These are phyloP conservation scores for Caenorhabditis uteleia DNA, from an alignment of 2,888 invertebrate species.

Conservation along the genomic window DNA sequence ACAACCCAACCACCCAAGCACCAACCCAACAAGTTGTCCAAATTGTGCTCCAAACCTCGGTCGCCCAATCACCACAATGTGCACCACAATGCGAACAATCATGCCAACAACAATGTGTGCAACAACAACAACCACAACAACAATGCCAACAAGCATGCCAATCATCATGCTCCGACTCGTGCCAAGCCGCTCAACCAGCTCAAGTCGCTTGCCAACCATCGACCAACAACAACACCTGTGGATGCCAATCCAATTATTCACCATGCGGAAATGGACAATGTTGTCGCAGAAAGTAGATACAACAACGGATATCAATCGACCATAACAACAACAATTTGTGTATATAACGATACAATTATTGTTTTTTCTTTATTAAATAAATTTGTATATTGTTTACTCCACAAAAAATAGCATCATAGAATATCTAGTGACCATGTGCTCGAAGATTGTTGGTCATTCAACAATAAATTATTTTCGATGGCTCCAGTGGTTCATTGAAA, in stretches of 20 bases:
- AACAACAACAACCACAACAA: conserved; percentile 1
- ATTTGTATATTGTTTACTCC: neutral
- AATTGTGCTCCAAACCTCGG: conserved; percentile 40
- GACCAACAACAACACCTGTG: neutral
- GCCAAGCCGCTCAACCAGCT: neutral
- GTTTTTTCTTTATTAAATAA: neutral
- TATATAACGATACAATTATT: neutral
- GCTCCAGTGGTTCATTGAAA: no score
- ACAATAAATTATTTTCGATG: no score
- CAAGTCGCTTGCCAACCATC: neutral
- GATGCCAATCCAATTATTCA: neutral
- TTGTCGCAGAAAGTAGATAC: no score
- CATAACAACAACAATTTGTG: neutral
- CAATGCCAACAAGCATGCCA: conserved; percentile 10
- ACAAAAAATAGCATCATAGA: no score
- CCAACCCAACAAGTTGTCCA: conserved; percentile 22
- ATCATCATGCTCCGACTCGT: conserved; percentile 2
- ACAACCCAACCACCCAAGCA: conserved; percentile 2
- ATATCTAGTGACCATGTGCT: no score
- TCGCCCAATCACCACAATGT: conserved; percentile 46
- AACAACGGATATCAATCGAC: no score
- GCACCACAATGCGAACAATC: conserved; percentile 48
- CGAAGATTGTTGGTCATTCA: no score
- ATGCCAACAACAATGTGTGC: conserved; percentile 43
- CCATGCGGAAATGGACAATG: neutral